Base-by-base conservation (phyloP, 2,113 vertebrate species). In the Polypterus bichir region DNA sequence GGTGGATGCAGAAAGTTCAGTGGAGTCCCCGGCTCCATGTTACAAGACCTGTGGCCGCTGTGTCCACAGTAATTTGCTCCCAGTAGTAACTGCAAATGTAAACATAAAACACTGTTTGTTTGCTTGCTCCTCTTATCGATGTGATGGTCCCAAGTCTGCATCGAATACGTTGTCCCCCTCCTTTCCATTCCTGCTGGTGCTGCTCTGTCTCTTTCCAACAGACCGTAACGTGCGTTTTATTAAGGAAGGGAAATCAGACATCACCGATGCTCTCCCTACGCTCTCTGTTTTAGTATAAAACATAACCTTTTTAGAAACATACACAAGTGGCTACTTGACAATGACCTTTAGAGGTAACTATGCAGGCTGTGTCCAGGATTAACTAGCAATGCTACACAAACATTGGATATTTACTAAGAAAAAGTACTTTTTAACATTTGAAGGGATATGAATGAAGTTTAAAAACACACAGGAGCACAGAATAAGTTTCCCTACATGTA, bases 281-380 rank as follows among this genome's bases (percentile, higher is more conserved):
- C 83, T 73, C 75, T 47, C 66, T 79, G 79, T 81, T 86, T 85
- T 79, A 89, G 82, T 86, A 86, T 84, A 81, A 88, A 86, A 86
- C 85, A 84, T 83, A 86, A 60, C 73, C 78, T 89, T 80, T 75
- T 90, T 90, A 90, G 87, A 85, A 93, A 90, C 82, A 84, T 84
- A 86, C 80, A 80, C 73, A 84, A 87, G 73, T 77, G 74, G 80
- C 84, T 89, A 89, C 81, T 89, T 82, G 89, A 87, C 88, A 86
- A 60, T 69, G 82, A 77, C 68, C 70, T 79, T 75, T 71, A 75
- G 70, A 82, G 79, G 81, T 64, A 72, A 81, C 74, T 75, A 69
- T 69, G 4, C 67, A 74, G 72, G 76, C 64, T 69, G 62, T 78
- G 76, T 76, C 75, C 69, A 73, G 80, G 76, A 73, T 84, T 27